Evolutionary conservation across 2,113 vertebrate genomes (phyloP).

Genomic region (Plecturocebus donacophilus): DNA sequence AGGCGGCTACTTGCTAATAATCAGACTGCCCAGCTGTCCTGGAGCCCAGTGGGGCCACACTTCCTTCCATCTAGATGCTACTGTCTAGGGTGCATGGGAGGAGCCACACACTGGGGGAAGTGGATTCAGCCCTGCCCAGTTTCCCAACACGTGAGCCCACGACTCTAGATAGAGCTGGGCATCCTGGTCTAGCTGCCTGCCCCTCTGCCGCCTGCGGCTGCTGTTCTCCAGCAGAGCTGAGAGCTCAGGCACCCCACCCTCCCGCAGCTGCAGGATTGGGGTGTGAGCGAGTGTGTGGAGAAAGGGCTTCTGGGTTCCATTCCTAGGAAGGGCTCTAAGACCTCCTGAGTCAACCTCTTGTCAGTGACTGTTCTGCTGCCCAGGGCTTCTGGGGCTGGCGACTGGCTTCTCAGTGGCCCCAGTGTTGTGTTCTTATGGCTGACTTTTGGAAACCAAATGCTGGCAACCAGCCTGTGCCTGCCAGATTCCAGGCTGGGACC

Average conservation of each 20-base stretch:
- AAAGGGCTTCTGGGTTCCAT: not conserved
- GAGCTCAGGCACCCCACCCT: not conserved
- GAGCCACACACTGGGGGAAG: not conserved
- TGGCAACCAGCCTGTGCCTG: not conserved
- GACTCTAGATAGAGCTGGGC: not conserved
- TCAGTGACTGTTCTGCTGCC: not conserved
- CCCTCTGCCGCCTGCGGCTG: not conserved
- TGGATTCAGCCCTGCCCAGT: not conserved
- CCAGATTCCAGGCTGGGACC: not conserved
- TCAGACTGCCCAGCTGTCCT: not conserved
- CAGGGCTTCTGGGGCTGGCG: not conserved
- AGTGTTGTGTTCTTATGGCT: not conserved
- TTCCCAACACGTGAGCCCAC: not conserved
- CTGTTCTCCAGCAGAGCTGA: not conserved
- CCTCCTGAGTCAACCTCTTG: not conserved
- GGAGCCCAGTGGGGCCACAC: not conserved
- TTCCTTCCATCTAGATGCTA: not conserved
- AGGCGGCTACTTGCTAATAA: not conserved
- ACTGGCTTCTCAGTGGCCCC: not conserved
- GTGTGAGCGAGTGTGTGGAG: not conserved
- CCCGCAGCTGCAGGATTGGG: not conserved
- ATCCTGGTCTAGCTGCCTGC: not conserved
- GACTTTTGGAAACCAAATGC: not conserved
- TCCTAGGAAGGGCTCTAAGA: not conserved
- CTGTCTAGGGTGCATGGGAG: not conserved